Evolutionary conservation across 2,113 vertebrate genomes (phyloP).

Genomic region (Tragelaphus scriptus): DNA sequence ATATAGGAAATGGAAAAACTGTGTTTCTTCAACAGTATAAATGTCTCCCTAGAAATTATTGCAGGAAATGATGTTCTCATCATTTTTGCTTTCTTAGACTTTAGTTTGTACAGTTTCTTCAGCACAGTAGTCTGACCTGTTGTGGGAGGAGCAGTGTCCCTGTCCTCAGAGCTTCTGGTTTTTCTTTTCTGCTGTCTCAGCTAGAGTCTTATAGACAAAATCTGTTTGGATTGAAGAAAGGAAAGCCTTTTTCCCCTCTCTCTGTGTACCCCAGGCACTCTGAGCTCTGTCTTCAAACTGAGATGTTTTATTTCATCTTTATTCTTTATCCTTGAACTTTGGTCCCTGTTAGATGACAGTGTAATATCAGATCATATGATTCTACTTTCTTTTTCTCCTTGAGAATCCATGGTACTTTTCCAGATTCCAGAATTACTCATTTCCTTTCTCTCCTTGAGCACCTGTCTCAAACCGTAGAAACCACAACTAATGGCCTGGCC

Average conservation of each 20-base stretch:
- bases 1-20: not conserved
- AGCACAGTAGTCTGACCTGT: not conserved
- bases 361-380: not conserved
- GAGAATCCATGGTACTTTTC: not conserved
- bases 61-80: not conserved
- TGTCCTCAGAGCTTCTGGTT: not conserved
- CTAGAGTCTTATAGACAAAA: not conserved
- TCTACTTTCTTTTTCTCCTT: not conserved
- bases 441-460: not conserved
- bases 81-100: not conserved
- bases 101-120: not conserved
- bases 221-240: not conserved
- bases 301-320: not conserved
- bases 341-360: not conserved
- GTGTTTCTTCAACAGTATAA: constrained; percentile 3
- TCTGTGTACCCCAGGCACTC: not conserved
- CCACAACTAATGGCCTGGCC: not conserved
- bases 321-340: not conserved
- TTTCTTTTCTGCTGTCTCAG: not conserved
- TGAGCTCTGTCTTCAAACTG: not conserved
- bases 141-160: not conserved
- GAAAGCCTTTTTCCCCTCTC: not conserved
- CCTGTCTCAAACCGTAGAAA: not conserved
- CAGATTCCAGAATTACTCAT: not conserved
- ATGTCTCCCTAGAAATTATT: constrained; percentile 5